Evolutionary conservation across 2,113 vertebrate species (phyloP).

Genomic region (Jaculus jaculus): DNA sequence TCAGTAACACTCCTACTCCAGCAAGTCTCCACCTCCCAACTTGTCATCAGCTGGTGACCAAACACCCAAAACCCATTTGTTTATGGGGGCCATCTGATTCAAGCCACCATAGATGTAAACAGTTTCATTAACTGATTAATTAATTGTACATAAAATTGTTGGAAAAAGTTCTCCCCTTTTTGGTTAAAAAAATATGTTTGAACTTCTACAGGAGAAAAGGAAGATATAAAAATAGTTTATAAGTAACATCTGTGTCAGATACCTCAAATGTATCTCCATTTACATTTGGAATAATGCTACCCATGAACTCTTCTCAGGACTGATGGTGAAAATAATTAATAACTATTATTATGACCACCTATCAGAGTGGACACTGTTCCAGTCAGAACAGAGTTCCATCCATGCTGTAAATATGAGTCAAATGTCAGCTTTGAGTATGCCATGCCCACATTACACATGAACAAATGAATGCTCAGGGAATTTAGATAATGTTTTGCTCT

Average conservation of each 20-base stretch:
- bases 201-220: background rate
- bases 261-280: slow-evolving; percentile 23
- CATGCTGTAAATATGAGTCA: background rate
- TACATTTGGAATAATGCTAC: slow-evolving; percentile 5
- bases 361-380: background rate
- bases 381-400: slow-evolving; percentile 1
- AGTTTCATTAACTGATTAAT: slow-evolving; percentile 3
- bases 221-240: slow-evolving; percentile 20
- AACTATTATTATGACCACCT: background rate
- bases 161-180: background rate
- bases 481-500: background rate
- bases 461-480: background rate
- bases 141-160: slow-evolving; percentile 25
- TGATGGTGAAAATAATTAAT: slow-evolving; percentile 48
- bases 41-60: too few species aligned
- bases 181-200: slow-evolving; percentile 14
- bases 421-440: background rate
- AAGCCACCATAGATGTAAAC: background rate
- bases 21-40: too few species aligned
- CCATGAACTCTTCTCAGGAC: slow-evolving; percentile 20
- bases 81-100: too few species aligned
- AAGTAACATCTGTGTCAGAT: background rate
- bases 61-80: too few species aligned
- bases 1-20: too few species aligned
- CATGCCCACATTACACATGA: background rate